Conservation (phyloP, 2,113 vertebrate species). For the Turnix velox region DNA sequence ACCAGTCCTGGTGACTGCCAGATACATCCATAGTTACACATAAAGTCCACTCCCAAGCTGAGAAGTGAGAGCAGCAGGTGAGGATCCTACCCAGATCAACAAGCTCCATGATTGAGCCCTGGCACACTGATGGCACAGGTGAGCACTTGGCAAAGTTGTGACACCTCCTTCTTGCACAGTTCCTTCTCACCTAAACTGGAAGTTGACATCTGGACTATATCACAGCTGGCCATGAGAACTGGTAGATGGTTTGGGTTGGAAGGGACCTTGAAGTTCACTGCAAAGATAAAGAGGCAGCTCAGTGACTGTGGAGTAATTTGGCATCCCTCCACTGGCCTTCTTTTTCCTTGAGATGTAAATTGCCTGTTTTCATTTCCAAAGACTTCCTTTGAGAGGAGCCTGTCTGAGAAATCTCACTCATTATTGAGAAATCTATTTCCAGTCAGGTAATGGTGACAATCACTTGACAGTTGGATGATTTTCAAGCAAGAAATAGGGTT, state of each 20-base stretch:
- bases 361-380: neutral
- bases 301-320: neutral
- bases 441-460: neutral
- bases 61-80: neutral
- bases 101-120: neutral
- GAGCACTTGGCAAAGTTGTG: neutral
- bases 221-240: rapidly evolving
- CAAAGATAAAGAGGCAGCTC: neutral
- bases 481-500: neutral
- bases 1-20: neutral
- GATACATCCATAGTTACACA: neutral
- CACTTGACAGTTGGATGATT: neutral
- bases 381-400: neutral
- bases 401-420: neutral
- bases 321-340: neutral
- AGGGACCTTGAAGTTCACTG: too few relatives aligned
- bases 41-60: neutral
- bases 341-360: neutral
- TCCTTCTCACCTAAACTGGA: neutral
- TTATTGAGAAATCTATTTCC: neutral
- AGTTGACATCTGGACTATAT: neutral
- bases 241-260: too few relatives aligned
- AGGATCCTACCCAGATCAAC: neutral
- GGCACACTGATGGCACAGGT: neutral
- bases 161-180: neutral